Percentiles rank a stretch among this genome's conserved stretches.
phyloP scores from a whole-genome alignment of 2,113 vertebrate genomes.

The Zosterops borbonicus region DNA sequence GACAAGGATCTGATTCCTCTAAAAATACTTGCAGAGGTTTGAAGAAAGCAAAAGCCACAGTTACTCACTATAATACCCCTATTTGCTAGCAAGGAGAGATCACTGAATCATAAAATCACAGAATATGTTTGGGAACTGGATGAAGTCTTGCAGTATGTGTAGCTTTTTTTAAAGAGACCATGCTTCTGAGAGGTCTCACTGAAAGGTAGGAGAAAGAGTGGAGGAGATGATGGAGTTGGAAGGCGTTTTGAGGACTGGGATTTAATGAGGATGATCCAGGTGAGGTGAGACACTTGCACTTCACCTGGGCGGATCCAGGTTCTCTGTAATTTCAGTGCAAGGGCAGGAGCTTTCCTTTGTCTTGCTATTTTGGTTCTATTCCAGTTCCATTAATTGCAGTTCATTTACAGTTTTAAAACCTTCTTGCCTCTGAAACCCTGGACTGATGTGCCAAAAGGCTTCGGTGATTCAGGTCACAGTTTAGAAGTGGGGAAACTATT shows the following conservation, averaged over 20 bases:
- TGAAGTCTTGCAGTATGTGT: neutral
- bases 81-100: neutral
- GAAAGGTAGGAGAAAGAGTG: neutral
- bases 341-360: neutral
- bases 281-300: neutral
- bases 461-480: neutral
- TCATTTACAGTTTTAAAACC: neutral
- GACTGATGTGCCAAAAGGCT: neutral
- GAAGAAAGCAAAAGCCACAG: neutral
- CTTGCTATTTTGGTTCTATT: neutral
- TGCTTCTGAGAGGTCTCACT: neutral
- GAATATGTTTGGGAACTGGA: neutral
- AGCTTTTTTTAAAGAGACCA: neutral
- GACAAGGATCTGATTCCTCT: neutral
- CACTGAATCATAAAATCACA: neutral
- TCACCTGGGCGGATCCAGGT: neutral
- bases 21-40: neutral
- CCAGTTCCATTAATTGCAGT: neutral
- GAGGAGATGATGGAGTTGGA: neutral
- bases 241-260: neutral
- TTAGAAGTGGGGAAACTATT: neutral
- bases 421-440: neutral
- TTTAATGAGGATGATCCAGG: neutral
- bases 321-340: neutral
- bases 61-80: neutral